These are phyloP conservation scores for Cassiopea andromeda DNA, from an alignment of 30 jellyfish, hydroid and myxozoan genomes.

Conservation along the genomic window DNA sequence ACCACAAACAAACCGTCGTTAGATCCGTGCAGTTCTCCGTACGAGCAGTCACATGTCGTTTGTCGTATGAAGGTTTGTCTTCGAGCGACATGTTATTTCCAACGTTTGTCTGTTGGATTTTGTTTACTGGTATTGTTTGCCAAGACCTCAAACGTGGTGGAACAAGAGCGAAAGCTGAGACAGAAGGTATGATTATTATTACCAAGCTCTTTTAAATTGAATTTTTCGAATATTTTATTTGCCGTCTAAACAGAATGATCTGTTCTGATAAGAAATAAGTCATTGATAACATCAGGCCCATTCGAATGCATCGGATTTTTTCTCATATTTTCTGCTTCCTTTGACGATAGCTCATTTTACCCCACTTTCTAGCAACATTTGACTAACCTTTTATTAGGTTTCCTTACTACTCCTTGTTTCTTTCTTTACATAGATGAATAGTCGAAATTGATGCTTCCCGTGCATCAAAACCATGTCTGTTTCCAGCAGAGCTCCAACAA, in stretches of 20 bases:
- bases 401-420: neutral
- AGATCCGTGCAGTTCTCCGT: slow-evolving; percentile 12
- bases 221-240: neutral
- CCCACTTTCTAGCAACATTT: neutral
- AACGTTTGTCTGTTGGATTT: neutral
- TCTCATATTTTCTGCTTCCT: neutral
- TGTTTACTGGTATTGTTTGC: slow-evolving; percentile 20
- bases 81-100: slow-evolving; percentile 10
- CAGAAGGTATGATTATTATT: neutral
- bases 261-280: neutral
- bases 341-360: too few relatives aligned
- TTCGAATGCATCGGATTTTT: neutral
- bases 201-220: neutral
- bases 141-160: neutral
- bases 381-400: neutral
- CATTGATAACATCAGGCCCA: neutral
- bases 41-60: slow-evolving; percentile 1
- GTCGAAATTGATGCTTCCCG: too few relatives aligned
- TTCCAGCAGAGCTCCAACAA: neutral
- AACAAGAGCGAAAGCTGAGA: neutral
- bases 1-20: slow-evolving; percentile 42
- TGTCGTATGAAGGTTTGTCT: neutral
- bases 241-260: neutral
- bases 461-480: neutral
- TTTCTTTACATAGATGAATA: too few relatives aligned